phyloP scores from a whole-genome alignment of 2,113 vertebrate genomes.

The Crotalus horridus region DNA sequence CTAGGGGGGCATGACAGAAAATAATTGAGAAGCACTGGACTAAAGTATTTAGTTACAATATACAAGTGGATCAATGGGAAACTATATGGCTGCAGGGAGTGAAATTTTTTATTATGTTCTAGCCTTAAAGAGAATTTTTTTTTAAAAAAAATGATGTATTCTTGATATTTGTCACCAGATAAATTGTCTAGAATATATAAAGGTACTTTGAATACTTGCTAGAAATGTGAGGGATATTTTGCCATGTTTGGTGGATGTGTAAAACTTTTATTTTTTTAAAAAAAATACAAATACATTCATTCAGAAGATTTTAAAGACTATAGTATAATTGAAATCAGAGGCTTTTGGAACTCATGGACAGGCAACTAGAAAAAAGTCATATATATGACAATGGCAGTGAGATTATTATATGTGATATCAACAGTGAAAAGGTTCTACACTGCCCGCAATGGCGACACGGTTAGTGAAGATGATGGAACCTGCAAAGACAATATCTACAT shows the following conservation, averaged over 20 bases:
- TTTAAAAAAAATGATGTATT: no score
- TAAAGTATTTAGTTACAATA: no score
- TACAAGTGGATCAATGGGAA: no score
- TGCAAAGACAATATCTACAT: neutral
- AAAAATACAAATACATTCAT: neutral
- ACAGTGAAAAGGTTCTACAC: neutral
- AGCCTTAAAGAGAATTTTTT: no score
- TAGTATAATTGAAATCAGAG: neutral
- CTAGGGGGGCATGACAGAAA: no score
- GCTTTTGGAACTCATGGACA: neutral
- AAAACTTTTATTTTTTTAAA: neutral
- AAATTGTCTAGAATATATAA: no score
- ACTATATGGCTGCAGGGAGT: no score
- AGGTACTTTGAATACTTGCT: no score
- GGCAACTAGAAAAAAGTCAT: neutral
- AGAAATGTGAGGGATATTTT: no score
- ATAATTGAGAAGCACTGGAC: no score
- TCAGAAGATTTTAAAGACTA: neutral
- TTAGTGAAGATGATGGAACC: neutral
- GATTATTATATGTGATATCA: neutral
- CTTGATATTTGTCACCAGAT: no score
- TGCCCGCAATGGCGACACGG: neutral
- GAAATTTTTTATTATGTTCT: no score
- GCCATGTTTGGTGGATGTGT: neutral
- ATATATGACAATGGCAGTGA: neutral